A percentile compares a stretch with the other conserved stretches of the same genome.
Evolutionary conservation across 2,113 vertebrate species (phyloP).

Genomic region (Ciconia maguari): DNA sequence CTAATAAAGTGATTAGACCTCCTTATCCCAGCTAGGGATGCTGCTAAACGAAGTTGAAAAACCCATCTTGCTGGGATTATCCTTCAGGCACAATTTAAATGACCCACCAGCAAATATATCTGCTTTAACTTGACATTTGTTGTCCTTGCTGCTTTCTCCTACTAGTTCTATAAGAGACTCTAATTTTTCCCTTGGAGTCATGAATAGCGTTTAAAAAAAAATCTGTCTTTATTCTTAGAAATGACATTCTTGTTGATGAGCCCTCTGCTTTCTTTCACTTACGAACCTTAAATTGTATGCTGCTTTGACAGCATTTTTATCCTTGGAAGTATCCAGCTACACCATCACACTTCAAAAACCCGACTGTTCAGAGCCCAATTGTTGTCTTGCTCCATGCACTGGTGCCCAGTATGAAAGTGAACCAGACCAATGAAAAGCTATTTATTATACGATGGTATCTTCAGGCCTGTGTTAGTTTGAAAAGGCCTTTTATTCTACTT

Average conservation of each 20-base stretch:
- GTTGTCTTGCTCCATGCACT: not conserved
- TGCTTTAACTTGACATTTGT: slow-evolving; percentile 68
- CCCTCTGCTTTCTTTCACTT: not conserved
- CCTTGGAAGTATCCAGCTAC: not conserved
- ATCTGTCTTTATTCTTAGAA: not conserved
- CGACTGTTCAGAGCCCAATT: not conserved
- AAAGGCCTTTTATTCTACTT: not conserved
- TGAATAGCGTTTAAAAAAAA: not conserved
- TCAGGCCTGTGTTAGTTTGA: not conserved
- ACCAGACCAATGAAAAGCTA: not conserved
- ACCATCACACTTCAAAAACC: not conserved
- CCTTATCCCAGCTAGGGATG: slow-evolving; percentile 59
- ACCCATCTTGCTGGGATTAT: slow-evolving; percentile 66
- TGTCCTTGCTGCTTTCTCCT: slow-evolving; percentile 67
- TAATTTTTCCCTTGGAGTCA: slow-evolving; percentile 1
- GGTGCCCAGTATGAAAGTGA: not conserved
- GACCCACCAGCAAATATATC: slow-evolving; percentile 60
- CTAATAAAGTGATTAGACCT: slow-evolving; percentile 68
- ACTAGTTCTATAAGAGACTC: not conserved
- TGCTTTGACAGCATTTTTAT: not conserved
- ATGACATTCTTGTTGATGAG: not conserved
- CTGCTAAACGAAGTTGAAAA: slow-evolving; percentile 65
- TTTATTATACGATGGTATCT: not conserved
- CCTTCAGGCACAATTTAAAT: slow-evolving; percentile 68
- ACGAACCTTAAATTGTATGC: not conserved